A percentile compares a stretch with the other conserved stretches of the same genome.
phyloP scores from a whole-genome alignment of 2,888 invertebrate genomes.

The Galeopsomyia nigrocyanea region DNA sequence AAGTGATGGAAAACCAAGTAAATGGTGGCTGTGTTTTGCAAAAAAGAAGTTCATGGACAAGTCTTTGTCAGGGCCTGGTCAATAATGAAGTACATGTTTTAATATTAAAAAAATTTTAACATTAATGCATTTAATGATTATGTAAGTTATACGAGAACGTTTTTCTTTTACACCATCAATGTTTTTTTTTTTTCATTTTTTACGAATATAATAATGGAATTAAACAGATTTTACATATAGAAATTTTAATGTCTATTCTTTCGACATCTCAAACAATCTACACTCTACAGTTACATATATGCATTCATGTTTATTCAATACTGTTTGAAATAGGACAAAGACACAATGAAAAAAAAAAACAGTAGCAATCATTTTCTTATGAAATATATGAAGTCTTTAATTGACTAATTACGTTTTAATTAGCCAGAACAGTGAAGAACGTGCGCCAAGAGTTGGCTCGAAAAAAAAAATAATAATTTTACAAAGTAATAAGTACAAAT shows the following conservation, averaged over 20 bases:
- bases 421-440: constrained; percentile 31
- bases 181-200: constrained; percentile 20
- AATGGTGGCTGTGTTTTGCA: constrained; percentile 99
- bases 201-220: constrained; percentile 31
- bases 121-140: constrained; percentile 33
- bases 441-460: background rate
- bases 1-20: constrained; percentile 95
- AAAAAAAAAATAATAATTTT: constrained; percentile 26
- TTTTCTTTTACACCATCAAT: constrained; percentile 20
- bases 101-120: constrained; percentile 32
- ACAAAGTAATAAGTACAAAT: constrained; percentile 44
- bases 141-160: constrained; percentile 33
- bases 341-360: constrained; percentile 21
- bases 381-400: constrained; percentile 41
- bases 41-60: constrained; percentile 99
- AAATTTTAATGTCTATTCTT: background rate
- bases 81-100: constrained; percentile 68
- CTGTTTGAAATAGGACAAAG: constrained; percentile 3
- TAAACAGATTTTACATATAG: constrained; percentile 27
- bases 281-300: too few relatives aligned
- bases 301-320: too few relatives aligned
- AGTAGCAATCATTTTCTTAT: constrained; percentile 15
- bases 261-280: too few relatives aligned
- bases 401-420: constrained; percentile 40
- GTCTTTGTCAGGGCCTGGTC: constrained; percentile 91